phyloP scores from a whole-genome alignment of 2,113 vertebrate genomes.

The Hystrix brachyura region DNA sequence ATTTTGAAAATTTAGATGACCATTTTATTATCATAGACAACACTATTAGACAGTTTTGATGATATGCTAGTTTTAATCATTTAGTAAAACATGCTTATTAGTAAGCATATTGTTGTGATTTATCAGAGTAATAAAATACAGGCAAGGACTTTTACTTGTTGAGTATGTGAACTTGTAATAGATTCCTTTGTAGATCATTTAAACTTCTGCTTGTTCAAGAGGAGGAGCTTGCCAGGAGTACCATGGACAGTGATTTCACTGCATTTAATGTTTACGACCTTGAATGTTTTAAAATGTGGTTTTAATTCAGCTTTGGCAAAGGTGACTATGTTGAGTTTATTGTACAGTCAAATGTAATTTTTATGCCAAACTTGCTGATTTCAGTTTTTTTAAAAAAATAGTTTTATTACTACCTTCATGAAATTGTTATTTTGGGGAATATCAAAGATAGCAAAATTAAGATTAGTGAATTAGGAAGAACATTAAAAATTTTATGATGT shows the following conservation, averaged over 20 bases:
- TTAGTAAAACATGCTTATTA: background rate
- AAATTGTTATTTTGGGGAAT: constrained; percentile 55
- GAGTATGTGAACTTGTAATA: background rate
- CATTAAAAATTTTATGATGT: background rate
- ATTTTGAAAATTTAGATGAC: background rate
- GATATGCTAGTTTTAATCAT: background rate
- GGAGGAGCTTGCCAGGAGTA: background rate
- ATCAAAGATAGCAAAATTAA: constrained; percentile 28
- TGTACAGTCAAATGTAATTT: constrained; percentile 18
- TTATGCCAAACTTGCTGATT: constrained; percentile 40
- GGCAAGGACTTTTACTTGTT: background rate
- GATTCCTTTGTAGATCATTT: background rate
- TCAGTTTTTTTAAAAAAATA: background rate
- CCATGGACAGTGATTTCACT: constrained; percentile 74
- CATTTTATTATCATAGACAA: background rate
- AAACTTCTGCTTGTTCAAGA: background rate
- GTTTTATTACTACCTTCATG: constrained; percentile 41
- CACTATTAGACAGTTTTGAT: background rate
- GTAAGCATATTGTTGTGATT: background rate
- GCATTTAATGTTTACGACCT: background rate
- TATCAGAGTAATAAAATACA: background rate
- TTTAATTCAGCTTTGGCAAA: constrained; percentile 69
- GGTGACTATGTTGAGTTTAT: constrained; percentile 58
- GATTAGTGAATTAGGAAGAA: constrained; percentile 22
- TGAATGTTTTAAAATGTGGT: background rate